These are phyloP conservation scores for Tachina lurida DNA, from an alignment of 2,888 invertebrate genomes.

Conservation along the genomic window DNA sequence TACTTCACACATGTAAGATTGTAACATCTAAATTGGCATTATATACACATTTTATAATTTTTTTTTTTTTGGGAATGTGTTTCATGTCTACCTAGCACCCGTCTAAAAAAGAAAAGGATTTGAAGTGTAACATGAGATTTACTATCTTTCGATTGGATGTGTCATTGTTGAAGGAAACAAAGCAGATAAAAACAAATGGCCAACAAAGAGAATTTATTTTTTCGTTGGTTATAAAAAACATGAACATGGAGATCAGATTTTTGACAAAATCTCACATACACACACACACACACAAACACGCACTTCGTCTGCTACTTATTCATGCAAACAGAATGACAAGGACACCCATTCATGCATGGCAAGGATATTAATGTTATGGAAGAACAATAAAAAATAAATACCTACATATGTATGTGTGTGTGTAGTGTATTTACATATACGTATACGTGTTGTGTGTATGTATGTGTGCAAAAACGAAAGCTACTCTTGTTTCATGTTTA, in stretches of 20 bases:
- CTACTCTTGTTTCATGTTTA: constrained; percentile 14
- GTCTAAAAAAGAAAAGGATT: constrained; percentile 27
- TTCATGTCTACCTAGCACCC: background rate
- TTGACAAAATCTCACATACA: constrained; percentile 37
- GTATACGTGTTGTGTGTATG: too few species aligned
- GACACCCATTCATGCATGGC: constrained; percentile 52
- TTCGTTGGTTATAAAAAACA: constrained; percentile 18
- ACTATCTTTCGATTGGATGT: background rate
- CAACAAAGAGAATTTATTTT: constrained; percentile 20
- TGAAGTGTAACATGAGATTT: constrained; percentile 42
- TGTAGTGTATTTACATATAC: too few species aligned
- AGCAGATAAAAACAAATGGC: constrained; percentile 31
- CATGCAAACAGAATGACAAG: constrained; percentile 39
- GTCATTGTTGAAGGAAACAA: background rate
- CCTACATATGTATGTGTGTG: background rate
- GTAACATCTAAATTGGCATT: background rate
- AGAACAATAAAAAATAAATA: constrained; percentile 15
- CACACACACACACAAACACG: constrained; percentile 2
- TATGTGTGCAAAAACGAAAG: constrained; percentile 6
- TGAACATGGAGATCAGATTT: constrained; percentile 45
- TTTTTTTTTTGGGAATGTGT: background rate
- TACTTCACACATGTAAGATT: background rate
- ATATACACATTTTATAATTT: background rate
- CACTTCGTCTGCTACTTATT: background rate
- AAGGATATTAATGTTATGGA: constrained; percentile 61